These are phyloP conservation scores for Trachelus troglodyta DNA, from an alignment of 2,888 invertebrate genomes.

Conservation along the genomic window DNA sequence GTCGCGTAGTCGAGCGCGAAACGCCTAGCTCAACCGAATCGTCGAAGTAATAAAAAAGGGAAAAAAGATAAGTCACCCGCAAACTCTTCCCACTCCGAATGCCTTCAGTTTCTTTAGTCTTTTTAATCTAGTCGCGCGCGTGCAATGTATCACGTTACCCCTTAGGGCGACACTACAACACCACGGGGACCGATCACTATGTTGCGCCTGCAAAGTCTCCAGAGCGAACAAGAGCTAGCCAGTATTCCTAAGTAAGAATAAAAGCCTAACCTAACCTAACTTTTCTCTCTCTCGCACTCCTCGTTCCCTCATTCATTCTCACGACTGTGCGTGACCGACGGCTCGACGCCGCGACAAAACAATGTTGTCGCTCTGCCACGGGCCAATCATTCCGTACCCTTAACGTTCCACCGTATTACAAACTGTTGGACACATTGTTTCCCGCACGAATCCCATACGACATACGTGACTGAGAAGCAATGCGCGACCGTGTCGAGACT, in stretches of 20 bases:
- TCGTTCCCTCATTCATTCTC: slow-evolving; percentile 8
- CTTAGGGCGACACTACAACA: slow-evolving; percentile 3
- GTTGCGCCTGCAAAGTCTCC: not conserved
- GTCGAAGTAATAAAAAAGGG: not conserved
- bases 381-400: slow-evolving; percentile 34
- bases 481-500: no score
- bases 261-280: no score
- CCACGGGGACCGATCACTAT: not conserved
- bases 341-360: slow-evolving; percentile 53
- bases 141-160: no score
- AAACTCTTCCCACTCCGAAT: no score
- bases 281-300: no score
- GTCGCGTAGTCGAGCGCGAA: not conserved
- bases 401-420: slow-evolving; percentile 44
- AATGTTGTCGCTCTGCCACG: slow-evolving; percentile 52
- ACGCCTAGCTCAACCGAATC: not conserved
- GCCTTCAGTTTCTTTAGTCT: no score
- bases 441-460: slow-evolving; percentile 50
- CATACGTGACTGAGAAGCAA: not conserved
- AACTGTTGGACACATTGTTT: slow-evolving; percentile 52
- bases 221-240: no score
- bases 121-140: no score
- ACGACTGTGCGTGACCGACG: slow-evolving; percentile 38
- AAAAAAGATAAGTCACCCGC: no score
- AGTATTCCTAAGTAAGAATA: no score